A percentile compares a stretch with the other conserved stretches of the same genome.
These are phyloP conservation scores for Saccopteryx leptura DNA, from an alignment of 2,113 vertebrate genomes.

Conservation along the genomic window DNA sequence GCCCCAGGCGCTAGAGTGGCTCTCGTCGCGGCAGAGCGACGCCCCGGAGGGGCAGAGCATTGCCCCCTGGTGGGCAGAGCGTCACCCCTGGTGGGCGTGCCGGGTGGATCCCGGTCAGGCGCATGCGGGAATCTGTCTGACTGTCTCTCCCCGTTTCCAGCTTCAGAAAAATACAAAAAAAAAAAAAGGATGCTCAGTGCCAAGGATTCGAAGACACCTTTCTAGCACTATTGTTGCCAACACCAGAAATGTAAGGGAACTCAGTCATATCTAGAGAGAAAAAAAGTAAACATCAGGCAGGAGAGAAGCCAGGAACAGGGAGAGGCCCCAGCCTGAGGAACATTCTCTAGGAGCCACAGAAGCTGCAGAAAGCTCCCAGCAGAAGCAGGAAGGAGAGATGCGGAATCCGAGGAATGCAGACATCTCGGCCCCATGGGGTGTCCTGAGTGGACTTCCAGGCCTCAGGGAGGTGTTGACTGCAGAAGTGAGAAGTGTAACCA, in stretches of 20 bases:
- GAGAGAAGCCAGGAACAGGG: neutral
- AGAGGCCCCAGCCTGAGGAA: neutral
- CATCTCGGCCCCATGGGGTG: neutral
- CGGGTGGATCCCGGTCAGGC: no score
- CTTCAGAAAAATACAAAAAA: no score
- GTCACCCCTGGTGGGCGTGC: no score
- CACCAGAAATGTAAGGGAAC: neutral
- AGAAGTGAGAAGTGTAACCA: neutral
- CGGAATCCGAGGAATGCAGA: slow-evolving; percentile 13
- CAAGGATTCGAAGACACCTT: neutral
- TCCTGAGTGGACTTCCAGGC: neutral
- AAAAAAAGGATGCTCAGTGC: neutral
- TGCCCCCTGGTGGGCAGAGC: no score
- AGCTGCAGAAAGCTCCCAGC: neutral
- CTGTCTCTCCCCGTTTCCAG: no score
- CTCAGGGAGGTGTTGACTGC: neutral
- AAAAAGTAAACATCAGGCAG: neutral
- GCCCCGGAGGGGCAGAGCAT: no score
- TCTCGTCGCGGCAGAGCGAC: no score
- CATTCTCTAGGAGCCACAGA: neutral
- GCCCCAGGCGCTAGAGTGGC: no score
- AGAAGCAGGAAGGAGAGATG: neutral
- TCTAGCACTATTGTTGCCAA: neutral
- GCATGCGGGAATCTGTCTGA: no score
- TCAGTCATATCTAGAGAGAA: neutral